These are phyloP conservation scores for Drosophila santomea DNA, from an alignment of 1,140 invertebrate genomes.

Conservation along the genomic window DNA sequence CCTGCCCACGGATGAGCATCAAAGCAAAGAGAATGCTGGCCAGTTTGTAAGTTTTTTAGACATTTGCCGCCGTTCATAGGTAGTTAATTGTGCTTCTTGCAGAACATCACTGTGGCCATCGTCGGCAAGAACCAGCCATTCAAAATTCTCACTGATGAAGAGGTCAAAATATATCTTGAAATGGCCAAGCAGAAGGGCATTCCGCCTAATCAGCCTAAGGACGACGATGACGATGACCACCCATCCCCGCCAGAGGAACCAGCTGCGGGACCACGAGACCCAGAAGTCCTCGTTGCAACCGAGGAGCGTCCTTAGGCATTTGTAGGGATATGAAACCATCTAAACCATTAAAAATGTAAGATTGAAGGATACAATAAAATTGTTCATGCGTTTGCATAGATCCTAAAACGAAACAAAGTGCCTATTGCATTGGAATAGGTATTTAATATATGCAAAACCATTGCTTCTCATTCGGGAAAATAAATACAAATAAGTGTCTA, in stretches of 20 bases:
- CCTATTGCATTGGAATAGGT: not conserved
- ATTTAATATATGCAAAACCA: not conserved
- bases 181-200: constrained; percentile 20
- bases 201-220: constrained; percentile 8
- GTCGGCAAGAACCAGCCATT: constrained; percentile 92
- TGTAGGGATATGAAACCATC: constrained; percentile 9
- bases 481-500: no score
- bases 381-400: constrained; percentile 39
- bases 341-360: constrained; percentile 40
- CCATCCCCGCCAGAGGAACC: constrained; percentile 11
- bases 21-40: constrained; percentile 34
- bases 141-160: constrained; percentile 92
- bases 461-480: not conserved
- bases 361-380: constrained; percentile 44
- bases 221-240: constrained; percentile 22
- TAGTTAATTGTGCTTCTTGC: not conserved
- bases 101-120: constrained; percentile 64
- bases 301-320: constrained; percentile 13
- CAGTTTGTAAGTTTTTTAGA: constrained; percentile 44
- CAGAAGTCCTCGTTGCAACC: constrained; percentile 27
- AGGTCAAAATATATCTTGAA: constrained; percentile 88
- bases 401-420: constrained; percentile 8
- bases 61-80: not conserved
- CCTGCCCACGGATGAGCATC: constrained; percentile 94
- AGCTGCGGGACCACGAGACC: constrained; percentile 19